These are phyloP conservation scores for Hypsibius dujardini DNA, from an alignment of 1,140 invertebrate species.

Conservation along the genomic window DNA sequence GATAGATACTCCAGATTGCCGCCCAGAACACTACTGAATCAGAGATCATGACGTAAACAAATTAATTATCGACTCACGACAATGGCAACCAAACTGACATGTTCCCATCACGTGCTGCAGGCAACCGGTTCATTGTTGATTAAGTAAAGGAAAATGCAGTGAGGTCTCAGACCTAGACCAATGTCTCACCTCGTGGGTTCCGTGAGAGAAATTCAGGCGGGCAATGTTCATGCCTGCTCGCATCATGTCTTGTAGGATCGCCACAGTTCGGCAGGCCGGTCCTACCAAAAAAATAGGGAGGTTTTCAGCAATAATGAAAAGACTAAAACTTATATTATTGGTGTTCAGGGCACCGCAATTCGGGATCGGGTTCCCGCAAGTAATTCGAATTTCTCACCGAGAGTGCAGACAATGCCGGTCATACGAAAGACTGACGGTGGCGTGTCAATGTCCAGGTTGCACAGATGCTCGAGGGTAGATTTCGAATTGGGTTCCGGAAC, in stretches of 20 bases:
- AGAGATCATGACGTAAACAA: no score
- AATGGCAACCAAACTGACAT: no score
- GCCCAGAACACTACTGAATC: no score
- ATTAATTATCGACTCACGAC: no score
- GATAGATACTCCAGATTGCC: no score
- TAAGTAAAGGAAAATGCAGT: no score
- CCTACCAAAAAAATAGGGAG: conserved; percentile 36
- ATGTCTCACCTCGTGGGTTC: conserved; percentile 55
- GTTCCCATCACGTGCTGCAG: no score
- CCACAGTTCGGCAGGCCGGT: conserved; percentile 64
- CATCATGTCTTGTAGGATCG: conserved; percentile 83
- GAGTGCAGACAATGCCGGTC: conserved; percentile 94
- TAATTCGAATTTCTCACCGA: conserved; percentile 45
- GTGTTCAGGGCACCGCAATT: no score
- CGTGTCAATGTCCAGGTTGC: conserved; percentile 73
- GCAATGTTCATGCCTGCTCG: conserved; percentile 95
- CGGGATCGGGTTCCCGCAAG: no score
- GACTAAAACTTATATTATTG: no score
- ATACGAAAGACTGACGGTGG: conserved; percentile 43
- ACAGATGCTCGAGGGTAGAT: conserved; percentile 72
- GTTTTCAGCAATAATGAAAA: no score
- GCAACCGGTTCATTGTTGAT: no score
- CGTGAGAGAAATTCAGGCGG: conserved; percentile 92
- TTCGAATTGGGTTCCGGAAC: neutral
- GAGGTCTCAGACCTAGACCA: neutral